Evolutionary conservation across 1,140 invertebrate genomes (phyloP).

Genomic region (Drosophila ironensis): DNA sequence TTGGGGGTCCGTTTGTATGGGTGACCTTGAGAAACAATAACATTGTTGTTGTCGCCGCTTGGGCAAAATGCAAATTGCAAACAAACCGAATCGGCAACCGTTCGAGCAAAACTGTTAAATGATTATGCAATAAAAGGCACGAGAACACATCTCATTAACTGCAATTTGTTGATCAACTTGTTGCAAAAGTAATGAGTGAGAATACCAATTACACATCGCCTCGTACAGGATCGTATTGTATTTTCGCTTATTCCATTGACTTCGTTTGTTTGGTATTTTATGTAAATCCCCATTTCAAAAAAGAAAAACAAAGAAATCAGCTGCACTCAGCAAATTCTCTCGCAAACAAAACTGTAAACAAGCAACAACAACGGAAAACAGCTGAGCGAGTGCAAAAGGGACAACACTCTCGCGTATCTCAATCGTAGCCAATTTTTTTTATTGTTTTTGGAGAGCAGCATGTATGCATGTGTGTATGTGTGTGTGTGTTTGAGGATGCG

Average conservation of each 20-base stretch:
- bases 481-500: slow-evolving; percentile 20
- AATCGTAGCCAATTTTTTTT: slow-evolving; percentile 14
- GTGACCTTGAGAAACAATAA: slow-evolving; percentile 77
- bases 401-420: not conserved
- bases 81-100: slow-evolving; percentile 55
- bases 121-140: slow-evolving; percentile 60
- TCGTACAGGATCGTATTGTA: too few species aligned
- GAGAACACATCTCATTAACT: not conserved
- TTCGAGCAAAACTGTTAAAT: slow-evolving; percentile 67
- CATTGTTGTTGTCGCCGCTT: slow-evolving; percentile 54
- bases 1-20: slow-evolving; percentile 40
- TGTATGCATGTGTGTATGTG: slow-evolving; percentile 30
- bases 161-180: slow-evolving; percentile 12
- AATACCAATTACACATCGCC: too few species aligned
- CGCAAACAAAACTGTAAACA: slow-evolving; percentile 8
- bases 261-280: not conserved
- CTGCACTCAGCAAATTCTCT: slow-evolving; percentile 21
- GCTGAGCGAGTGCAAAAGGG: slow-evolving; percentile 29
- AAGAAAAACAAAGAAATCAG: slow-evolving; percentile 1
- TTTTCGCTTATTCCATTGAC: too few species aligned
- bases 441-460: slow-evolving; percentile 31
- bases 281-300: slow-evolving; percentile 1
- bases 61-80: slow-evolving; percentile 72
- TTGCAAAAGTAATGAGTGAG: too few species aligned
- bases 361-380: slow-evolving; percentile 30